Evolutionary conservation across 2,113 vertebrate genomes (phyloP).

Genomic region (Myiozetetes cayanensis): DNA sequence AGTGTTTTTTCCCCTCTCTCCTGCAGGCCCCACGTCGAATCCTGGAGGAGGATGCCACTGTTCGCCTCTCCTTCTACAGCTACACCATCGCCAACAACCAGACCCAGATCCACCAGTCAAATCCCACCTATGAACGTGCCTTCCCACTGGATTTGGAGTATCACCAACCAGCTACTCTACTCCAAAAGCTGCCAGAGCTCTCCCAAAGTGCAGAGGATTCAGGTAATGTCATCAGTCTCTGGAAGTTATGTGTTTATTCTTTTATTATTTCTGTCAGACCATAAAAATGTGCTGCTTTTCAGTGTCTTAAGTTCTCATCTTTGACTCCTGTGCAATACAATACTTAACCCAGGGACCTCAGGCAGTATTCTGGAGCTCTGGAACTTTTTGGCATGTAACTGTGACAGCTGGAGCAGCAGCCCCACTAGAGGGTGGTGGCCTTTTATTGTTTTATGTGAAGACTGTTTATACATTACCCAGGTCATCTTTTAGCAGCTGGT

Average conservation of each 20-base stretch:
- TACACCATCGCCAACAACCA: conserved; percentile 85
- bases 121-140: conserved; percentile 87
- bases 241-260: rapidly evolving
- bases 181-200: conserved; percentile 86
- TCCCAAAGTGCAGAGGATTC: conserved; percentile 89
- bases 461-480: neutral
- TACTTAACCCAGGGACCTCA: neutral
- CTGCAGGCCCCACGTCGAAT: conserved; percentile 85
- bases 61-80: conserved; percentile 87
- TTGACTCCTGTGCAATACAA: neutral
- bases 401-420: neutral
- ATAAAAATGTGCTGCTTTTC: neutral
- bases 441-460: neutral
- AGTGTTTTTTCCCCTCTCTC: neutral
- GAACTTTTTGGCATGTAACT: neutral
- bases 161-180: conserved; percentile 82
- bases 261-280: neutral
- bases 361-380: neutral
- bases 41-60: conserved; percentile 86
- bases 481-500: neutral
- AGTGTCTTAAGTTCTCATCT: neutral
- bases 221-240: conserved; percentile 55
- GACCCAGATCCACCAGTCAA: conserved; percentile 77
- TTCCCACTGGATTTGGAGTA: conserved; percentile 89
- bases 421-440: neutral